phyloP scores from a whole-genome alignment of 1,140 invertebrate species.

The Spodoptera litura region DNA sequence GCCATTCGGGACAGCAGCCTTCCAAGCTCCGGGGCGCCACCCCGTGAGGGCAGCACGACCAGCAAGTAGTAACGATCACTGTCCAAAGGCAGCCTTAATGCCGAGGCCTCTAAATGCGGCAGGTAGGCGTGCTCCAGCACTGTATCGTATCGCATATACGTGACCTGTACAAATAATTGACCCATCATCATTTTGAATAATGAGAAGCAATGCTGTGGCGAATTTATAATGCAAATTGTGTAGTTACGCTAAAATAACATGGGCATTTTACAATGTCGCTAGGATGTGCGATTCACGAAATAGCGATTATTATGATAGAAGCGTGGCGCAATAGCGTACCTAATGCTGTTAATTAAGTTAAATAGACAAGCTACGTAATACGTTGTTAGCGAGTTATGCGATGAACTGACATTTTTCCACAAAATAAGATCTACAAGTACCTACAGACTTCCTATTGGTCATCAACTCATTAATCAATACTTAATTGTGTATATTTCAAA shows the following conservation, averaged over 20 bases:
- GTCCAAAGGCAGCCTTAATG: constrained; percentile 91
- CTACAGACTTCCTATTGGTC: no score
- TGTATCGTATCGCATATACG: constrained; percentile 90
- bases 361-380: neutral
- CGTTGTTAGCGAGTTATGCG: neutral
- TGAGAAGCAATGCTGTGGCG: constrained; percentile 30
- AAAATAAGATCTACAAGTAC: no score
- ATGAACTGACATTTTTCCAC: neutral
- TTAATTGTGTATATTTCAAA: no score
- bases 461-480: no score
- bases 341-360: constrained; percentile 21
- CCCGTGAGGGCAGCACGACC: constrained; percentile 86
- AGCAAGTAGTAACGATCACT: constrained; percentile 88
- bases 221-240: constrained; percentile 40
- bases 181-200: constrained; percentile 33
- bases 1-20: constrained; percentile 77
- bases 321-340: constrained; percentile 25
- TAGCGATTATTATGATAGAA: constrained; percentile 13
- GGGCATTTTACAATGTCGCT: constrained; percentile 26
- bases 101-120: constrained; percentile 89
- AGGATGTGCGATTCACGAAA: constrained; percentile 12
- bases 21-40: constrained; percentile 78
- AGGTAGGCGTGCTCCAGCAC: constrained; percentile 92
- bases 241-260: constrained; percentile 33
- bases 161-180: constrained; percentile 75